These are phyloP conservation scores for Helicoverpa assulta DNA, from an alignment of 2,888 invertebrate species.

Conservation along the genomic window DNA sequence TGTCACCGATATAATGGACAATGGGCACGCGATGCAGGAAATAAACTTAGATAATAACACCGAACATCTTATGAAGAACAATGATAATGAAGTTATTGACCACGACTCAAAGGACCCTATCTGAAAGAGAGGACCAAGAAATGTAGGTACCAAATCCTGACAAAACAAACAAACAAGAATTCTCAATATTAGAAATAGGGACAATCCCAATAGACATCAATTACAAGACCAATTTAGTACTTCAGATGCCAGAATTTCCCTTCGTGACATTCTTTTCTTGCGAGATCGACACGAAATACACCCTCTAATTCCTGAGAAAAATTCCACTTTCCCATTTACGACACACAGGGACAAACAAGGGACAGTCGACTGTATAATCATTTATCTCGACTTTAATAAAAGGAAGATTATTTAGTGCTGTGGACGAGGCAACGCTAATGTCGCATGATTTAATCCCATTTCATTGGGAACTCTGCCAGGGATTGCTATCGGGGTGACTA, in stretches of 20 bases:
- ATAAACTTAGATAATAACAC: slow-evolving; percentile 58
- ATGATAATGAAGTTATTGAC: background rate
- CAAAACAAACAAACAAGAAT: slow-evolving; percentile 19
- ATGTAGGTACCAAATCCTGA: background rate
- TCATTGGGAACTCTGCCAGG: slow-evolving; percentile 86
- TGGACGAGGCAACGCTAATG: slow-evolving; percentile 82
- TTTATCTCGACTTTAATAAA: slow-evolving; percentile 90
- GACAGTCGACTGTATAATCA: slow-evolving; percentile 87
- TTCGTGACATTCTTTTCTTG: slow-evolving; percentile 50
- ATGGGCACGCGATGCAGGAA: slow-evolving; percentile 72
- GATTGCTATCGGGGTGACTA: slow-evolving; percentile 53
- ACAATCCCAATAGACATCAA: slow-evolving; percentile 50
- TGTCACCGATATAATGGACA: slow-evolving; percentile 78
- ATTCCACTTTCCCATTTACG: slow-evolving; percentile 66
- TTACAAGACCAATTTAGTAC: slow-evolving; percentile 54
- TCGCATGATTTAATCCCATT: slow-evolving; percentile 90
- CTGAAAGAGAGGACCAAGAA: background rate
- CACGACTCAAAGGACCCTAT: background rate
- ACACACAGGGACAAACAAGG: slow-evolving; percentile 76
- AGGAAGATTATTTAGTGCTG: slow-evolving; percentile 89
- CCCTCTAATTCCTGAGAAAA: slow-evolving; percentile 62
- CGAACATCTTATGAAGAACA: slow-evolving; percentile 18
- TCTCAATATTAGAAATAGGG: slow-evolving; percentile 23
- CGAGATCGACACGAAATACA: slow-evolving; percentile 61
- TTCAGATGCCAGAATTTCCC: slow-evolving; percentile 53